phyloP scores from a whole-genome alignment of 2,888 invertebrate species.

The Spodoptera littoralis region DNA sequence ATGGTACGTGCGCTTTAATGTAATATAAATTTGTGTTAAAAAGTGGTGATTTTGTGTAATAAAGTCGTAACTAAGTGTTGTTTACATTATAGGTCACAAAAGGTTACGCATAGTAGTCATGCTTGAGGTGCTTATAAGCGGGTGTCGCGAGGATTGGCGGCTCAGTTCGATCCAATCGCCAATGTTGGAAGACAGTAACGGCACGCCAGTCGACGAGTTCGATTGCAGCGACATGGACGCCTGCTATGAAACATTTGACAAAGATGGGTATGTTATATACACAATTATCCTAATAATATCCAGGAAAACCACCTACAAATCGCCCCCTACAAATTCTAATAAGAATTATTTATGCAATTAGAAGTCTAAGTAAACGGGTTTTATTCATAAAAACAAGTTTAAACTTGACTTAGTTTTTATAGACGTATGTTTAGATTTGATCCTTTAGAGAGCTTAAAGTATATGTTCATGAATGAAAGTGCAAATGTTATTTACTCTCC shows the following conservation, averaged over 20 bases:
- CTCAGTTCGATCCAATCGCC: slow-evolving; percentile 83
- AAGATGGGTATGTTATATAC: slow-evolving; percentile 92
- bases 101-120: slow-evolving; percentile 72
- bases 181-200: slow-evolving; percentile 84
- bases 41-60: slow-evolving; percentile 25
- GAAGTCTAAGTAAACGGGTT: neutral
- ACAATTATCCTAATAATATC: slow-evolving; percentile 26
- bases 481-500: neutral
- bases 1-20: slow-evolving; percentile 12
- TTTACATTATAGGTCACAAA: slow-evolving; percentile 66
- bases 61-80: slow-evolving; percentile 49
- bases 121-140: slow-evolving; percentile 80
- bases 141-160: slow-evolving; percentile 69
- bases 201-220: slow-evolving; percentile 83
- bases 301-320: slow-evolving; percentile 17
- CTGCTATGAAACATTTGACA: slow-evolving; percentile 96
- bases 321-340: neutral
- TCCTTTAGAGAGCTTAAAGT: neutral
- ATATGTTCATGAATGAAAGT: slow-evolving; percentile 20
- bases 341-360: neutral
- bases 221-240: slow-evolving; percentile 94
- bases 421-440: slow-evolving; percentile 13
- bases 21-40: neutral
- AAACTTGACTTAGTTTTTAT: slow-evolving; percentile 14
- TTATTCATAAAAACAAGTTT: slow-evolving; percentile 3